These are phyloP conservation scores for Xylota sylvarum DNA, from an alignment of 2,888 invertebrate species.

Conservation along the genomic window DNA sequence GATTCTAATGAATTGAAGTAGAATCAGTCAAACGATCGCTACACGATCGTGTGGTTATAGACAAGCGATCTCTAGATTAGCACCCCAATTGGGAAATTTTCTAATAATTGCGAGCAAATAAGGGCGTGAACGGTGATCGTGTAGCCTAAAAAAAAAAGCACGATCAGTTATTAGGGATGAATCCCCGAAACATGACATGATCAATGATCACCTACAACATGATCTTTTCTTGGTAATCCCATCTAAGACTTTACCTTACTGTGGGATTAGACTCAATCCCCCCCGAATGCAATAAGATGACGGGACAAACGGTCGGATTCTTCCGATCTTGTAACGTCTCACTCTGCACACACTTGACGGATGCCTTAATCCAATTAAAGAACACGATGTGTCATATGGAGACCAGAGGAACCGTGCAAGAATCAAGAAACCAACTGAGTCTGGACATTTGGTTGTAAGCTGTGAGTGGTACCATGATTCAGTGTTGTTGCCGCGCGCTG, in stretches of 20 bases:
- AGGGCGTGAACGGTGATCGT: conserved; percentile 53
- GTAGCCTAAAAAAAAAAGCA: background rate
- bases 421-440: conserved; percentile 35
- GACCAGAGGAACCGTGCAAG: conserved; percentile 16
- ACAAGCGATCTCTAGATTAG: background rate
- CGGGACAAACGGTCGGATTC: conserved; percentile 42
- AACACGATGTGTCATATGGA: conserved; percentile 75
- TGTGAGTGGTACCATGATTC: conserved; percentile 62
- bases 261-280: conserved; percentile 72
- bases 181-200: conserved; percentile 50
- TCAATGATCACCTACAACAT: conserved; percentile 68
- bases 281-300: conserved; percentile 70
- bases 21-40: background rate
- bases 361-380: conserved; percentile 80
- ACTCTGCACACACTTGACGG: conserved; percentile 76
- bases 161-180: conserved; percentile 17
- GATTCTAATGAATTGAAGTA: background rate
- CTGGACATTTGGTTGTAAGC: conserved; percentile 67
- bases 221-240: conserved; percentile 66
- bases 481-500: conserved; percentile 22
- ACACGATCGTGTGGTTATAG: conserved; percentile 3
- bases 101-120: conserved; percentile 37
- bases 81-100: background rate
- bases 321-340: conserved; percentile 66
- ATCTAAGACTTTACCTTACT: conserved; percentile 61